These are phyloP conservation scores for Scolopax bukidnonensis DNA, from an alignment of 2,797 vertebrate species.

Conservation along the genomic window DNA sequence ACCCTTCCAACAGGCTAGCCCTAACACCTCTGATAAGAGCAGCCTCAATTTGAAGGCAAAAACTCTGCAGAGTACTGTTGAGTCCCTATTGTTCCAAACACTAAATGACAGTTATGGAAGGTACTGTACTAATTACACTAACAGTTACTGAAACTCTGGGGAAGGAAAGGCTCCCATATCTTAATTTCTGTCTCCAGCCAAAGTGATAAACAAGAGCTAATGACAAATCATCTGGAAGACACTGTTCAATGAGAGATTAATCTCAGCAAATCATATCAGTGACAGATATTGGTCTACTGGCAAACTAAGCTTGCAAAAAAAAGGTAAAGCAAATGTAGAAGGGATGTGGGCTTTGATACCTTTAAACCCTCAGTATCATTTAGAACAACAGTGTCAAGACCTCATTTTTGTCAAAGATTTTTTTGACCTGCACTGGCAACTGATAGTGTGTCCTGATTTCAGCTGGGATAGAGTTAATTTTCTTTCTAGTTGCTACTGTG, in stretches of 20 bases:
- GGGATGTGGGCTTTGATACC: background rate
- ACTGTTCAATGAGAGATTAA: background rate
- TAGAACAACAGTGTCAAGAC: background rate
- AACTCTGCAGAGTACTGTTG: constrained; percentile 83
- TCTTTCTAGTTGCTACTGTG: too few relatives aligned
- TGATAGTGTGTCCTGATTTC: background rate
- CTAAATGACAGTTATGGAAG: constrained; percentile 93
- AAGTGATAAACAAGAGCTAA: background rate
- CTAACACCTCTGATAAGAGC: background rate
- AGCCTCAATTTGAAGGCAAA: constrained; percentile 3
- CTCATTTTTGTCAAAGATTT: background rate
- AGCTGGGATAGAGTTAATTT: too few relatives aligned
- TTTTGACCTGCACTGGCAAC: background rate
- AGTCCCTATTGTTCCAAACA: constrained; percentile 89
- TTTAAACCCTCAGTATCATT: background rate
- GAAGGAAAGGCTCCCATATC: background rate
- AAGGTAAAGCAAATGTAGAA: background rate
- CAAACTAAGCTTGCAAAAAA: background rate
- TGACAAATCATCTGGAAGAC: background rate
- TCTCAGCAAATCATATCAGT: background rate
- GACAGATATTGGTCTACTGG: background rate
- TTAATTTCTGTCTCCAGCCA: background rate
- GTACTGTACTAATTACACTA: constrained; percentile 71
- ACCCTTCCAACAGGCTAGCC: background rate
- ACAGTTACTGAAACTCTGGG: background rate